Evolutionary conservation across 2,888 invertebrate species (phyloP).

Genomic region (Ectemnius continuus): DNA sequence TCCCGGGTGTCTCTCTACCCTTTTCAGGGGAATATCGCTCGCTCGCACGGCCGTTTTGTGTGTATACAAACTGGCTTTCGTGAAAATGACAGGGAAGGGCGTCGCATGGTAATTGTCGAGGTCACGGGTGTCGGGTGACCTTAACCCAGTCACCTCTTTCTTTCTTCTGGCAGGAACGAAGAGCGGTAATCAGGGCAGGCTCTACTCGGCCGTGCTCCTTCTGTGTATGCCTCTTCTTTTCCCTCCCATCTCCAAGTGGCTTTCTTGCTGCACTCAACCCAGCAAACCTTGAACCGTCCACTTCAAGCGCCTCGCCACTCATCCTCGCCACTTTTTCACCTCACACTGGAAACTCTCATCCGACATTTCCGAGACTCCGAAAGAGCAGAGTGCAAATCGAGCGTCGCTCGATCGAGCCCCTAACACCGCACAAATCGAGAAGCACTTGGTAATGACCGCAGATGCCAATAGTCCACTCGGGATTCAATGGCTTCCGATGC

Average conservation of each 20-base stretch:
- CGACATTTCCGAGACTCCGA: too few relatives aligned
- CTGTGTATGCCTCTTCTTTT: slow-evolving; percentile 22
- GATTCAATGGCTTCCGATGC: too few relatives aligned
- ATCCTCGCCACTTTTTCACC: not conserved
- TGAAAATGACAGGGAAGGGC: slow-evolving; percentile 49
- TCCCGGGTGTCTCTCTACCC: slow-evolving; percentile 25
- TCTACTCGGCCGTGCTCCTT: not conserved
- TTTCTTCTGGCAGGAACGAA: slow-evolving; percentile 35
- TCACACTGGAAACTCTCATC: not conserved
- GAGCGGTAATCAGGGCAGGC: slow-evolving; percentile 46
- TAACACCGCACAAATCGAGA: too few relatives aligned
- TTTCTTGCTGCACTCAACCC: slow-evolving; percentile 9
- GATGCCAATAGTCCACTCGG: too few relatives aligned
- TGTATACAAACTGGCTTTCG: slow-evolving; percentile 60
- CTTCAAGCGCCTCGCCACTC: slow-evolving; percentile 5
- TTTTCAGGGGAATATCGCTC: slow-evolving; percentile 53
- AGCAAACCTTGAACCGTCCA: not conserved
- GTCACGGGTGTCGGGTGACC: slow-evolving; percentile 60
- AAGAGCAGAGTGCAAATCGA: too few relatives aligned
- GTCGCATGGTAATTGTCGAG: slow-evolving; percentile 61
- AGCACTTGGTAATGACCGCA: too few relatives aligned
- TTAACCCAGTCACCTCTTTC: slow-evolving; percentile 64
- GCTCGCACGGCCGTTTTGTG: slow-evolving; percentile 42
- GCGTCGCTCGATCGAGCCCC: too few relatives aligned
- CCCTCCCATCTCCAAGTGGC: slow-evolving; percentile 23